phyloP scores from a whole-genome alignment of 2,113 vertebrate species.

The Notiomystis cincta region DNA sequence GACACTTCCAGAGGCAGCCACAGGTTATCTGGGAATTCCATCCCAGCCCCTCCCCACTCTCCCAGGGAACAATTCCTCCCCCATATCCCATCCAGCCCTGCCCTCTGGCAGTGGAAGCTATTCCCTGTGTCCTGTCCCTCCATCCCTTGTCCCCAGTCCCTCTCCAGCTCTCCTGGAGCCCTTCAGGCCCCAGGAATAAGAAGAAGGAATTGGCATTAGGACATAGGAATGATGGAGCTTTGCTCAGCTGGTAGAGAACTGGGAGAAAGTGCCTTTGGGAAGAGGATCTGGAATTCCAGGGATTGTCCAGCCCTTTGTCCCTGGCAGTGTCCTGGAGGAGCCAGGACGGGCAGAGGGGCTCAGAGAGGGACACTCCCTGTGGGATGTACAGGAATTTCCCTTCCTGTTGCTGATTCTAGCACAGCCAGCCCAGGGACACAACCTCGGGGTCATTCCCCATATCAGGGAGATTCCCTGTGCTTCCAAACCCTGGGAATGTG shows the following conservation, averaged over 20 bases:
- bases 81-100: not conserved
- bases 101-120: not conserved
- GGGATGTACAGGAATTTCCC: not conserved
- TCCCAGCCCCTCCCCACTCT: not conserved
- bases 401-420: not conserved
- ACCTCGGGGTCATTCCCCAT: not conserved
- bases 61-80: not conserved
- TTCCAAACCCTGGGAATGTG: not conserved
- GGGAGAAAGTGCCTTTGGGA: not conserved
- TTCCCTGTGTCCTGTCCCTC: not conserved
- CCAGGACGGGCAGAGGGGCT: not conserved
- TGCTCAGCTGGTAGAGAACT: not conserved
- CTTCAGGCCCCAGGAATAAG: not conserved
- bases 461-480: not conserved
- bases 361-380: rapidly evolving
- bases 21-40: not conserved
- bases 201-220: not conserved
- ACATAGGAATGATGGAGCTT: not conserved
- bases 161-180: not conserved
- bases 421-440: not conserved
- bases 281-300: not conserved
- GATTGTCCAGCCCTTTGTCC: not conserved
- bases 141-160: not conserved
- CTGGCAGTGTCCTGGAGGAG: not conserved
- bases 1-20: not conserved